Conservation (phyloP, 2,888 invertebrate species). For the Macrosiphum euphorbiae region DNA sequence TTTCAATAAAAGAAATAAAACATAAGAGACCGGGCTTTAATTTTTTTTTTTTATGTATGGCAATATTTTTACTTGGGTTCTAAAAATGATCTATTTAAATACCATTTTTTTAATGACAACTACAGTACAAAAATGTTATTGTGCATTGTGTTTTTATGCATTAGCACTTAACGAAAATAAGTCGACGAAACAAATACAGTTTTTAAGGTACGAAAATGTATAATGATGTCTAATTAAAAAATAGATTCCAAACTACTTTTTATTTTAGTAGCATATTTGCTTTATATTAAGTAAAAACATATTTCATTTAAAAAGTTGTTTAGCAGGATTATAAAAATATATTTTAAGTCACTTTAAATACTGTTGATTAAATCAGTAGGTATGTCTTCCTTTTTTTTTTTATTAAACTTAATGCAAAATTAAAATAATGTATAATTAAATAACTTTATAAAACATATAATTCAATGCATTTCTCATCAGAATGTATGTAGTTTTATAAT, state of each 20-base stretch:
- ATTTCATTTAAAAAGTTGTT: constrained; percentile 3
- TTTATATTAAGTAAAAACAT: background rate
- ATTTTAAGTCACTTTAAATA: background rate
- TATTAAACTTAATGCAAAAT: background rate
- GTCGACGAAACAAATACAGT: background rate
- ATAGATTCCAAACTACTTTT: background rate
- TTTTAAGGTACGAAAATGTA: background rate
- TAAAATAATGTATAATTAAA: background rate
- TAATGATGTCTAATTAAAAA: background rate
- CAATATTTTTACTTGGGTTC: background rate
- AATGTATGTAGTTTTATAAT: background rate
- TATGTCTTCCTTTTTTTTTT: background rate
- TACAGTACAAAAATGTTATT: background rate
- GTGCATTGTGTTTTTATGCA: background rate
- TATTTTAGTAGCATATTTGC: background rate
- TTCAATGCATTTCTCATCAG: background rate
- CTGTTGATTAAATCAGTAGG: background rate
- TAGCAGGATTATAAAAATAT: background rate
- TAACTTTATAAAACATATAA: background rate
- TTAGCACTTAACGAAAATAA: background rate
- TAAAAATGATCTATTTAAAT: background rate
- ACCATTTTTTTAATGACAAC: background rate
- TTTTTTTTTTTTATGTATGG: background rate
- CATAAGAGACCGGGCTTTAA: background rate
- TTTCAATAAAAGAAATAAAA: background rate